Percentiles rank a stretch among this genome's conserved stretches.
These are phyloP conservation scores for Halocynthia aurantium DNA, from an alignment of 23 tunicate genomes.

Conservation along the genomic window DNA sequence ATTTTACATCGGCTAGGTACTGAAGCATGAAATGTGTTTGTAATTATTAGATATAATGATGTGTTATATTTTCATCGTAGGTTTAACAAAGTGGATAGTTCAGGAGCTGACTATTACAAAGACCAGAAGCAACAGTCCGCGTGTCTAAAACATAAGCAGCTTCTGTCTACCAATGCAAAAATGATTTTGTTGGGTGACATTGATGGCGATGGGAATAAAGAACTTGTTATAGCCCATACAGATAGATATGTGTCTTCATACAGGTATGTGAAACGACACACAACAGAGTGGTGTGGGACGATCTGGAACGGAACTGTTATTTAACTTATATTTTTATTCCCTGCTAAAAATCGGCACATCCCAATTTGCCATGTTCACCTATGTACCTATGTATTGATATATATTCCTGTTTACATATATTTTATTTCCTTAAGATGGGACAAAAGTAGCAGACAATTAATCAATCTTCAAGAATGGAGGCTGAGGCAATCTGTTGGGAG, in stretches of 20 bases:
- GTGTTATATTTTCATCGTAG: too few relatives aligned
- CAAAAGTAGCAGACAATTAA: constrained; percentile 27
- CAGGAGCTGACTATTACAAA: too few relatives aligned
- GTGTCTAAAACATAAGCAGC: not conserved
- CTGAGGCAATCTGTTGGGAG: constrained; percentile 49
- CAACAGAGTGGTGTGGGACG: too few relatives aligned
- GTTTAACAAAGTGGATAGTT: too few relatives aligned
- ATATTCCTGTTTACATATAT: not conserved
- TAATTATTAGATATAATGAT: too few relatives aligned
- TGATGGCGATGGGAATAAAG: constrained; percentile 44
- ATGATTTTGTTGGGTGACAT: constrained; percentile 58
- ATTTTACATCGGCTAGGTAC: constrained; percentile 16
- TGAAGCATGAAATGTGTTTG: not conserved
- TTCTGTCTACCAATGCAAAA: constrained; percentile 24
- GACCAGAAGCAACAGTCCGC: not conserved
- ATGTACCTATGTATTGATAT: too few relatives aligned
- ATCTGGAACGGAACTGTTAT: too few relatives aligned
- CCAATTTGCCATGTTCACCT: too few relatives aligned
- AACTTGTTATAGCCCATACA: constrained; percentile 62
- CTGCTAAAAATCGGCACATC: too few relatives aligned
- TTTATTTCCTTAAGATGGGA: constrained; percentile 50
- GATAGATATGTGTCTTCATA: constrained; percentile 76
- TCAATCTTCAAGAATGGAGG: constrained; percentile 56
- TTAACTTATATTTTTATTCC: too few relatives aligned
- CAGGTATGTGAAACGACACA: too few relatives aligned